Percentiles rank a stretch among this genome's conserved stretches.
Evolutionary conservation across 2,113 vertebrate genomes (phyloP).

Genomic region (Pogona vitticeps): DNA sequence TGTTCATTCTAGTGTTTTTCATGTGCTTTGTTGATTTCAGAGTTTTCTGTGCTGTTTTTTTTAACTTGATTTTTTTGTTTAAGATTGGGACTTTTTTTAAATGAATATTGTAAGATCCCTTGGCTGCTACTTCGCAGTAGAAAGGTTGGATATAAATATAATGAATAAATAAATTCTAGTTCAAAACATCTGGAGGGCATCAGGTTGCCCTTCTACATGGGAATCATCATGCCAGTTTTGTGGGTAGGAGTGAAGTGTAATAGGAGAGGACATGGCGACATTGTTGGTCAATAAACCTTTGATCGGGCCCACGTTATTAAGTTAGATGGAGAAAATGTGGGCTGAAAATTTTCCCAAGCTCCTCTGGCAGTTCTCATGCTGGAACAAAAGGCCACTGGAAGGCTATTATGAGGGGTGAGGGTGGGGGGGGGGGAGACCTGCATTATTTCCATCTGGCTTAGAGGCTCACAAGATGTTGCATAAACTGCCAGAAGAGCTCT

Average conservation of each 20-base stretch:
- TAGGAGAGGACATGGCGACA: background rate
- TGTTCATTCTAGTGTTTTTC: too few species aligned
- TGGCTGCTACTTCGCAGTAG: too few species aligned
- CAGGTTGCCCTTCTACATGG: background rate
- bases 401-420: slow-evolving; percentile 68
- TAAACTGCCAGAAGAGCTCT: slow-evolving; percentile 81
- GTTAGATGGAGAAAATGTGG: slow-evolving; percentile 37
- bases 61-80: too few species aligned
- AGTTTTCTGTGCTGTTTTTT: too few species aligned
- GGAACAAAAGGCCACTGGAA: slow-evolving; percentile 69
- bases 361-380: slow-evolving; percentile 54
- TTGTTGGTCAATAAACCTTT: background rate
- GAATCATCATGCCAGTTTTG: background rate
- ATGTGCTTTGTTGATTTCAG: too few species aligned
- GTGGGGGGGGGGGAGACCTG: slow-evolving; percentile 69
- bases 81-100: too few species aligned
- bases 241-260: background rate
- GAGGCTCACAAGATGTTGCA: slow-evolving; percentile 78
- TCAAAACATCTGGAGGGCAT: background rate
- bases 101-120: too few species aligned
- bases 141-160: too few species aligned
- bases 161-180: background rate
- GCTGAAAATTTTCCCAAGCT: slow-evolving; percentile 52
- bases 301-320: slow-evolving; percentile 17
- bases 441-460: slow-evolving; percentile 82